Evolutionary conservation across 1,140 invertebrate species (phyloP).

Genomic region (Drosophila bifasciata): DNA sequence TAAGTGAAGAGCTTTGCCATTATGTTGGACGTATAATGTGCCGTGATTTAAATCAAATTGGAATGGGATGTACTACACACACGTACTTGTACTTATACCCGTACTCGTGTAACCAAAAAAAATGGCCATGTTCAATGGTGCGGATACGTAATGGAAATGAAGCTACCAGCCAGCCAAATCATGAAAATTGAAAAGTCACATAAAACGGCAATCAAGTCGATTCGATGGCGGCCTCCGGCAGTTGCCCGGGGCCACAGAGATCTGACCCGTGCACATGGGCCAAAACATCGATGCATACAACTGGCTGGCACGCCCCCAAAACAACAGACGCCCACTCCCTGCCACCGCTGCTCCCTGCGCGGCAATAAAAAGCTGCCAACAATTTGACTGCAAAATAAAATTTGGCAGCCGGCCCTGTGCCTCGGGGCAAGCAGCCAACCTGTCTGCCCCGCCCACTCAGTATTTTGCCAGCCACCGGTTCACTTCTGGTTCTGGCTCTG

Average conservation of each 20-base stretch:
- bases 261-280: constrained; percentile 25
- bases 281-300: constrained; percentile 33
- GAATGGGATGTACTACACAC: neutral
- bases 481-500: neutral
- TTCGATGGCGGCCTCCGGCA: constrained; percentile 11
- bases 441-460: constrained; percentile 19
- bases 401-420: constrained; percentile 59
- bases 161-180: constrained; percentile 8
- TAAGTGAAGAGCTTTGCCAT: no score
- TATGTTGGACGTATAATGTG: no score
- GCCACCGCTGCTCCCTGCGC: constrained; percentile 5
- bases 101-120: constrained; percentile 4
- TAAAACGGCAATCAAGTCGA: constrained; percentile 41
- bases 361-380: constrained; percentile 61
- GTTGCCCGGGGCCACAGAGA: constrained; percentile 19
- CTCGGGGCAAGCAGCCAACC: constrained; percentile 51
- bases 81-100: neutral
- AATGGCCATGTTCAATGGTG: constrained; percentile 25
- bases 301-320: constrained; percentile 21
- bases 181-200: constrained; percentile 44
- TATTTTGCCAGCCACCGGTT: no score
- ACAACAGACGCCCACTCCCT: neutral
- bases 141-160: constrained; percentile 29
- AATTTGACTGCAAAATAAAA: constrained; percentile 81
- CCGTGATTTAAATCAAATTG: neutral